phyloP scores from a whole-genome alignment of 2,888 invertebrate species.

The Ophonus ardosiacus region DNA sequence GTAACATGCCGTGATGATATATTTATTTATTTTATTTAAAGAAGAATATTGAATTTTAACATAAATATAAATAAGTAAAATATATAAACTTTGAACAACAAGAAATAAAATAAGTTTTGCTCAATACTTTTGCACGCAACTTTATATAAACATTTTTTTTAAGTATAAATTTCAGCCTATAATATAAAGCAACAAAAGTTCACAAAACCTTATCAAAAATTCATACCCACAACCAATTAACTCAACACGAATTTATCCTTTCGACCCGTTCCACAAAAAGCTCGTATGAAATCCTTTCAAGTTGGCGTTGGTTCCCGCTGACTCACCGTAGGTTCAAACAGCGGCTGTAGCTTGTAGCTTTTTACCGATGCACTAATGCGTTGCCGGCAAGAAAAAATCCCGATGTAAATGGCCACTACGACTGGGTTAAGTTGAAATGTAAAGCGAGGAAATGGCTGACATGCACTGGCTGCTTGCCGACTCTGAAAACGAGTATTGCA shows the following conservation, averaged over 20 bases:
- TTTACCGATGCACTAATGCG: slow-evolving; percentile 8
- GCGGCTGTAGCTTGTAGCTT: not conserved
- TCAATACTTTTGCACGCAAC: no score
- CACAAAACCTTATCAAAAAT: not conserved
- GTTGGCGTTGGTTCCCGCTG: not conserved
- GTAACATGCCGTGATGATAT: no score
- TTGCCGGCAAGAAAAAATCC: not conserved
- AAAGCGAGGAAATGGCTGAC: no score
- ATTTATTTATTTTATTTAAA: no score
- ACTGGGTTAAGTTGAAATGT: not conserved
- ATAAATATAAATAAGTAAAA: no score
- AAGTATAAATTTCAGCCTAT: no score
- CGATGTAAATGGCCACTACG: not conserved
- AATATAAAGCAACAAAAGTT: not conserved
- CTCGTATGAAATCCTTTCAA: not conserved
- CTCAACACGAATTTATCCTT: not conserved
- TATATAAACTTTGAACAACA: no score
- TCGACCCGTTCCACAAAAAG: not conserved
- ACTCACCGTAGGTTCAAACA: not conserved
- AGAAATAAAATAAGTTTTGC: no score
- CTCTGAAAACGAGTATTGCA: no score
- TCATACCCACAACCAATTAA: not conserved
- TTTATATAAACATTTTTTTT: no score
- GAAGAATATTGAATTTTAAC: no score
- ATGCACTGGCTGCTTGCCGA: not conserved